These are phyloP conservation scores for Channa argus DNA, from an alignment of 2,113 vertebrate species.

Conservation along the genomic window DNA sequence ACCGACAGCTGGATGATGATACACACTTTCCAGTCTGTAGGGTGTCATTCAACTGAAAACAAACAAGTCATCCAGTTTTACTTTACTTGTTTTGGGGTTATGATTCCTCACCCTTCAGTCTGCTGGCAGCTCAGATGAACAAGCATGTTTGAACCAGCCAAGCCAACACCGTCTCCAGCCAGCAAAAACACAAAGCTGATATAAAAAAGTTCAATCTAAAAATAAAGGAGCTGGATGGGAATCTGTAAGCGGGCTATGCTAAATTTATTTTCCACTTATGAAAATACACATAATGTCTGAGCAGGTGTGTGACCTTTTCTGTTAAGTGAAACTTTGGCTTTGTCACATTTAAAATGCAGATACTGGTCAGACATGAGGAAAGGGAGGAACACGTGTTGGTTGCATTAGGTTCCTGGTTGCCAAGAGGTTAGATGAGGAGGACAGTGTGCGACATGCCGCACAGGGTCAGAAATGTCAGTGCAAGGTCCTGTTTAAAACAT, in stretches of 20 bases:
- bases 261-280: background rate
- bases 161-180: background rate
- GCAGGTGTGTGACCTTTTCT: background rate
- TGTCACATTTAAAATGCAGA: background rate
- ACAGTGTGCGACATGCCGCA: background rate
- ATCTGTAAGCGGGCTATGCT: too few species aligned
- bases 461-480: background rate
- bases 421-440: background rate
- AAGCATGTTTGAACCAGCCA: background rate
- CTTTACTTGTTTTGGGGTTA: background rate
- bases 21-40: too few species aligned
- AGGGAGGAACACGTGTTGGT: background rate
- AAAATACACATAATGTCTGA: background rate
- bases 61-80: background rate
- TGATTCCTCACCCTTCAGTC: background rate
- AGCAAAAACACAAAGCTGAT: slow-evolving; percentile 15
- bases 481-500: too few species aligned
- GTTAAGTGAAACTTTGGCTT: background rate
- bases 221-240: slow-evolving; percentile 16
- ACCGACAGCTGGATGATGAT: too few species aligned
- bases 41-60: too few species aligned
- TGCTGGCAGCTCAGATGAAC: background rate
- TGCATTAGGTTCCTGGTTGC: background rate
- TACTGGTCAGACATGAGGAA: background rate
- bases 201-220: background rate